phyloP scores from a whole-genome alignment of 2,888 invertebrate species.

The Itoplectis maculator region DNA sequence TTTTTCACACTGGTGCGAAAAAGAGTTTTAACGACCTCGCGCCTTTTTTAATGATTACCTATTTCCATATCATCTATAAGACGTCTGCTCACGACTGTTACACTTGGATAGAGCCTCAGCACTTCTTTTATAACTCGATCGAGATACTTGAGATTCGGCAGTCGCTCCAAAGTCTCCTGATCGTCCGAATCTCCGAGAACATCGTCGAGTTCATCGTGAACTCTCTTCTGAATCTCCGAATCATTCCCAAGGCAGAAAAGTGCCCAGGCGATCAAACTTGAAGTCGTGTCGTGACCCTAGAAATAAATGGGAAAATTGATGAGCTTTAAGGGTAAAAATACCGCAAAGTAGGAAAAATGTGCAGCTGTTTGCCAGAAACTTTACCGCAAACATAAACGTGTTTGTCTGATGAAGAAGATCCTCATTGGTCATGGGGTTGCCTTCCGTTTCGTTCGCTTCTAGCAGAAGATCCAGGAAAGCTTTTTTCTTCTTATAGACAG shows the following conservation, averaged over 20 bases:
- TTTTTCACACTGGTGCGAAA: no score
- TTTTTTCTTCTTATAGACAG: conserved; percentile 88
- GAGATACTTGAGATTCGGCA: conserved; percentile 85
- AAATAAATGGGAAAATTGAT: conserved; percentile 56
- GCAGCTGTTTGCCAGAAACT: conserved; percentile 47
- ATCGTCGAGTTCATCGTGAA: conserved; percentile 84
- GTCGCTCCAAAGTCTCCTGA: conserved; percentile 78
- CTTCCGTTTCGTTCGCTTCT: conserved; percentile 86
- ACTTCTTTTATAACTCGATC: conserved; percentile 87
- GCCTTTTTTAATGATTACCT: conserved; percentile 77
- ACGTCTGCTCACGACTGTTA: conserved; percentile 85
- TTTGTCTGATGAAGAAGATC: conserved; percentile 90
- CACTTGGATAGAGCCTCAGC: conserved; percentile 86
- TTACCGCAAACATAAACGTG: conserved; percentile 91
- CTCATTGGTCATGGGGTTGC: conserved; percentile 86
- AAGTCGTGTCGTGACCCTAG: conserved; percentile 86
- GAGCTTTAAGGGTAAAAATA: conserved; percentile 74
- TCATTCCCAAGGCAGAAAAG: conserved; percentile 85
- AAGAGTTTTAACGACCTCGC: background rate
- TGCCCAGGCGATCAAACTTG: conserved; percentile 85
- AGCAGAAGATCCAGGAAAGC: conserved; percentile 90
- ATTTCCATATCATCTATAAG: conserved; percentile 84
- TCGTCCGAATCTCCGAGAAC: conserved; percentile 80
- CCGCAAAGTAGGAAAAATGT: background rate
- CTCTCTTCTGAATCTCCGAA: conserved; percentile 85